A percentile compares a stretch with the other conserved stretches of the same genome.
Conservation (phyloP, 23 tunicate genomes). For the Phallusia fumigata region DNA sequence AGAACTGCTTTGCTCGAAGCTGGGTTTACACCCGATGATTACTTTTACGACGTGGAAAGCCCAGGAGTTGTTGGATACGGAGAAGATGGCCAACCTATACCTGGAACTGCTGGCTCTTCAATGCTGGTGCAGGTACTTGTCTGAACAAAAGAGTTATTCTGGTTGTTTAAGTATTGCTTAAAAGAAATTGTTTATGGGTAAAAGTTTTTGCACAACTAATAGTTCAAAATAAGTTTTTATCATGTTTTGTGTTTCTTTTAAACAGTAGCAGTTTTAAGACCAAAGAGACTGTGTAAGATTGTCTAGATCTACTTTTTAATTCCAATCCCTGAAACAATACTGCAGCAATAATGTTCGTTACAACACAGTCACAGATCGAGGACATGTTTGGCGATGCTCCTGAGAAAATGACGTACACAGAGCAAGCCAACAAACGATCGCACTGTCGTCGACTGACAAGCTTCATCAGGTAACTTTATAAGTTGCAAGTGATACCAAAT, state of each 20-base stretch:
- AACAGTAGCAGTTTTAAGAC: no score
- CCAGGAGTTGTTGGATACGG: constrained; percentile 60
- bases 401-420: constrained; percentile 99
- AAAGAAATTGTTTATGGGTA: no score
- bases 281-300: no score
- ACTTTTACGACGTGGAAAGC: constrained; percentile 83
- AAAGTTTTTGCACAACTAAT: no score
- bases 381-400: constrained; percentile 97
- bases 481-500: no score
- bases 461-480: constrained; percentile 64
- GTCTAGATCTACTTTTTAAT: no score
- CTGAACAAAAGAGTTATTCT: no score
- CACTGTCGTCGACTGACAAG: constrained; percentile 89
- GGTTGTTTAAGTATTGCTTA: no score
- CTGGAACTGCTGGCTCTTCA: constrained; percentile 89
- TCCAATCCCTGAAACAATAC: no score
- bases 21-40: constrained; percentile 98
- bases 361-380: constrained; percentile 69
- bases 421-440: constrained; percentile 96
- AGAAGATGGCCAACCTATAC: constrained; percentile 68
- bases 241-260: no score
- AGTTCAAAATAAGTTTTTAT: no score
- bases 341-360: background rate
- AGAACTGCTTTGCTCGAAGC: constrained; percentile 97
- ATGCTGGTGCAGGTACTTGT: constrained; percentile 60